phyloP scores from a whole-genome alignment of 2,888 invertebrate genomes.

The Leucophenga maculata region DNA sequence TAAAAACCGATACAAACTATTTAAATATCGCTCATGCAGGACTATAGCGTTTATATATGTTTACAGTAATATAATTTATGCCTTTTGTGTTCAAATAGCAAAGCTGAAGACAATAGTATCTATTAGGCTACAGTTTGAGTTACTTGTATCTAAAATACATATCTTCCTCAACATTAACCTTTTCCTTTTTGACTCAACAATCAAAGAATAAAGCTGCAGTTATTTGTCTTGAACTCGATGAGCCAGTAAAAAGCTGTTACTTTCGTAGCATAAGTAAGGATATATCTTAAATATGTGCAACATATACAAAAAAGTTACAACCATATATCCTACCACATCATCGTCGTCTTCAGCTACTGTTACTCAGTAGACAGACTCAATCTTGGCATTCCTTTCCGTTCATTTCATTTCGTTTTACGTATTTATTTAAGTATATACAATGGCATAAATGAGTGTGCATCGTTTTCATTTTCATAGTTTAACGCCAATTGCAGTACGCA shows the following conservation, averaged over 20 bases:
- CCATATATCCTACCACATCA: not conserved
- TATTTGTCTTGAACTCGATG: constrained; percentile 11
- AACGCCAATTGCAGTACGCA: constrained; percentile 8
- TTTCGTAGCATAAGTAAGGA: no score
- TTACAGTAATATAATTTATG: no score
- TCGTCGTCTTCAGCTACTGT: no score
- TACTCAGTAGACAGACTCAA: no score
- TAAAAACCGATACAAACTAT: no score
- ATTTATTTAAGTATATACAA: constrained; percentile 1
- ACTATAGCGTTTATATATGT: no score
- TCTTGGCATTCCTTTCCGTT: no score
- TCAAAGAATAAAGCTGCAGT: constrained; percentile 2
- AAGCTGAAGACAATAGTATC: no score
- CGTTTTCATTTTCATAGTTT: constrained; percentile 25
- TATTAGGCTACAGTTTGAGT: no score
- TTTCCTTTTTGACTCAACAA: constrained; percentile 5
- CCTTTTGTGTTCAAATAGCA: no score
- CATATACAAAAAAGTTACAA: not conserved
- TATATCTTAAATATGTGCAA: not conserved
- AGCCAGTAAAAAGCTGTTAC: not conserved
- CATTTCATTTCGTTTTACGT: not conserved
- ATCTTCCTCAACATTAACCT: not conserved
- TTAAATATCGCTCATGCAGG: no score
- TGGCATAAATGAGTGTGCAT: constrained; percentile 1
- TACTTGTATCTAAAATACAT: no score